Evolutionary conservation across 2,888 invertebrate genomes (phyloP), one percentile per base, ranked within the genome.

Genomic region (Callinectes sapidus): DNA sequence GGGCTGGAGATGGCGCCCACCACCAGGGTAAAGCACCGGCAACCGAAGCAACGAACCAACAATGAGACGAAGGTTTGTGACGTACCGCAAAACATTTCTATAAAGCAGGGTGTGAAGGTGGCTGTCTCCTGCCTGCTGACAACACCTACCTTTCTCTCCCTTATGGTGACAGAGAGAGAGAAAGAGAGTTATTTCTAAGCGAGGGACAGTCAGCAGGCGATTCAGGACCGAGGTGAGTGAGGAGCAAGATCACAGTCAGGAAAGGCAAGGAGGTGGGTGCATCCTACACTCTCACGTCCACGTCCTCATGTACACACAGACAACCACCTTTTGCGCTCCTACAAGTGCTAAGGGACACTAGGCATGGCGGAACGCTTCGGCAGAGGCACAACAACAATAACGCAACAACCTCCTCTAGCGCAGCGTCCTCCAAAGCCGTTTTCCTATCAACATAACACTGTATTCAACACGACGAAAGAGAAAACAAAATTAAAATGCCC

Each of bases 61-160:
- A 92, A 92, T 92, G 89, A 86, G 89, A 90, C 92, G 89, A 92
- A 89, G 89, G 23, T 48, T 81, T 89, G 61, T 32, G 77, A 35
- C 35, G 54, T 48, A 90, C 87, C 92, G 55, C 90, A 90, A 88
- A 86, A 71, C n/a, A 77, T 54, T 77, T 61, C 90, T 32, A n/a
- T 18, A 39, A 35, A 87, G 23, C 28, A 91, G 28, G 81, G 66
- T 42, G 55, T 39, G 61, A 77, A 88, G 91, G 48, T 28, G 66
- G 23, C 39, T 71, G 66, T 39, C 35, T 39, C 8, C 66, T 42
- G 16, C 28, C 71, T 89, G 3, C 89, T 89, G 71, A 71, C 28
- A 87, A n/a, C 16, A 48, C 87, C 28, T n/a, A 13, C n/a, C 28
- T 18, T 16, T 86, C 10, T 54, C 6, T n/a, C 55, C 61, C 35